Conservation (phyloP, 2,113 vertebrate species). For the Turdus rufiventris region DNA sequence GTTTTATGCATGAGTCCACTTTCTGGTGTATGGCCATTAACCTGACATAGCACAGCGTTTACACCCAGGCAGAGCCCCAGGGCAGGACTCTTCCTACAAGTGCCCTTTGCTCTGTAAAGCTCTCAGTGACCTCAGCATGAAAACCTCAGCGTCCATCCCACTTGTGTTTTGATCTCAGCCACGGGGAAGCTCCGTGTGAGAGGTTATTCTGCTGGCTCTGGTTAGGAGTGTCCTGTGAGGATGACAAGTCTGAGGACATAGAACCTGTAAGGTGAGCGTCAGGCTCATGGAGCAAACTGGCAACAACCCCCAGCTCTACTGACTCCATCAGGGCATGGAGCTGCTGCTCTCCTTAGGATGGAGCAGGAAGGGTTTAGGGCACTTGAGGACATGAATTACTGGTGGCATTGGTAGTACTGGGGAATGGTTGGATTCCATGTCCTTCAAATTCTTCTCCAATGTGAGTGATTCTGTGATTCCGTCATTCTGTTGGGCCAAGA, state of each 20-base stretch:
- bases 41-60: not conserved
- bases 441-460: not conserved
- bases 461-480: not conserved
- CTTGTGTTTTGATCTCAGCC: not conserved
- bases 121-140: not conserved
- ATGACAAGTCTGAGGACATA: not conserved
- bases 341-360: not conserved
- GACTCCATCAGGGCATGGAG: fast-evolving
- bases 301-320: fast-evolving
- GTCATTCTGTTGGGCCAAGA: not conserved
- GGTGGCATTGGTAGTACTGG: not conserved
- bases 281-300: fast-evolving
- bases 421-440: fast-evolving
- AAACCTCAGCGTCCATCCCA: not conserved
- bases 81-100: not conserved
- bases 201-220: not conserved
- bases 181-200: not conserved
- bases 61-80: not conserved
- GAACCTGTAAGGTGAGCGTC: not conserved
- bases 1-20: not conserved
- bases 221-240: not conserved
- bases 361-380: not conserved
- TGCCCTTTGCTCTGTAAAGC: not conserved
- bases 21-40: not conserved
- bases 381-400: no score